These are phyloP conservation scores for Mercenaria mercenaria DNA, from an alignment of 1,140 invertebrate genomes.

Conservation along the genomic window DNA sequence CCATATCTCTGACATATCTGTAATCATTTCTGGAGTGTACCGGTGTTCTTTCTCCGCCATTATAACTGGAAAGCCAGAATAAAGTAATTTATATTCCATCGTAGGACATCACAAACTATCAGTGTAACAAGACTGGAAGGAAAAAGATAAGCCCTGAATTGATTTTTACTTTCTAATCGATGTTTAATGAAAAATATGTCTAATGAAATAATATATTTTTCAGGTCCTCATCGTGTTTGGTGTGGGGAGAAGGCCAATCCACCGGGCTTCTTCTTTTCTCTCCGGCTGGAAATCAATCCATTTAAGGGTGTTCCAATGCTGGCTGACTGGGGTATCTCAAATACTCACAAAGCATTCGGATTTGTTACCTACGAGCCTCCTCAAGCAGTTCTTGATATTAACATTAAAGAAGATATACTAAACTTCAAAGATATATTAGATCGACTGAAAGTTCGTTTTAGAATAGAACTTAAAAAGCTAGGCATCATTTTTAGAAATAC, in stretches of 20 bases:
- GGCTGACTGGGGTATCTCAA: neutral
- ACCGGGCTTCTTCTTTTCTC: constrained; percentile 46
- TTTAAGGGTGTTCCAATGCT: constrained; percentile 56
- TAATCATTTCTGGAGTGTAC: no score
- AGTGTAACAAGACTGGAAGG: no score
- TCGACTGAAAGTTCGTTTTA: neutral
- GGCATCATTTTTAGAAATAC: neutral
- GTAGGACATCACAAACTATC: no score
- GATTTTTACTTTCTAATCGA: no score
- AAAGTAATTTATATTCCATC: no score
- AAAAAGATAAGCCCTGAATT: no score
- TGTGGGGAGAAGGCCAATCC: constrained; percentile 59
- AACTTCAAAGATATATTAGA: neutral
- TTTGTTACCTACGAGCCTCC: neutral
- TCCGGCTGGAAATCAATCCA: constrained; percentile 1
- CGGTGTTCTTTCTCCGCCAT: no score
- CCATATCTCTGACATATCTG: no score
- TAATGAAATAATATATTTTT: no score
- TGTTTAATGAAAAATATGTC: no score
- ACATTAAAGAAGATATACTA: neutral
- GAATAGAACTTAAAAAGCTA: neutral
- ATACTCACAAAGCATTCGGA: neutral
- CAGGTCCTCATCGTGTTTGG: neutral
- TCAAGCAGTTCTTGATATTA: neutral
- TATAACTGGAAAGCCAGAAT: no score